Evolutionary conservation across 2,888 invertebrate genomes (phyloP).

Genomic region (Drosophila subsilvestris): DNA sequence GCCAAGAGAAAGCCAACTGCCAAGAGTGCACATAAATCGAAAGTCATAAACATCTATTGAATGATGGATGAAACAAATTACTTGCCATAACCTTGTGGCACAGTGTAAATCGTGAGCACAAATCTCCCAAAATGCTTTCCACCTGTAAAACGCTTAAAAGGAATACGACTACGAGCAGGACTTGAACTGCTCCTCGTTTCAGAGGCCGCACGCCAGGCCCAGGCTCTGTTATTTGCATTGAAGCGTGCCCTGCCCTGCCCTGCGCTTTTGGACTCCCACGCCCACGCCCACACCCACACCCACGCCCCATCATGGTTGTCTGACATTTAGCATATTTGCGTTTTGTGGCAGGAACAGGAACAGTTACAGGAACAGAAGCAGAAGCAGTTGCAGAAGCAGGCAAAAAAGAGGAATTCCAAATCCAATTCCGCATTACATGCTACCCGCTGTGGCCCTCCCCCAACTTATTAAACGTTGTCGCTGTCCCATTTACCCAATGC

Average conservation of each 20-base stretch:
- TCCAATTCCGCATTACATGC: conserved; percentile 77
- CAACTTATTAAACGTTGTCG: conserved; percentile 79
- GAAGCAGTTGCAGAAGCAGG: conserved; percentile 15
- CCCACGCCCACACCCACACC: no score
- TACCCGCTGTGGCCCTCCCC: conserved; percentile 49
- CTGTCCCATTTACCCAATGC: conserved; percentile 75
- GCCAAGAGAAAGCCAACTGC: no score
- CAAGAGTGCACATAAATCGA: no score
- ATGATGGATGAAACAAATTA: no score
- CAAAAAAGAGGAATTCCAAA: conserved; percentile 49
- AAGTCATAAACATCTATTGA: no score
- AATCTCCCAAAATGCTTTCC: conserved; percentile 46
- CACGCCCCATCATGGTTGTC: conserved; percentile 23
- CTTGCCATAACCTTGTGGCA: neutral
- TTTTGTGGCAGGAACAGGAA: conserved; percentile 62
- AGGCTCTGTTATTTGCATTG: conserved; percentile 61
- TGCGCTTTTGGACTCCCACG: conserved; percentile 52
- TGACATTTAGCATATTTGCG: conserved; percentile 80
- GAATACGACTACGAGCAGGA: conserved; percentile 10
- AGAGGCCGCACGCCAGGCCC: conserved; percentile 67
- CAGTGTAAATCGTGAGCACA: conserved; percentile 31
- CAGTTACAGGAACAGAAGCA: neutral
- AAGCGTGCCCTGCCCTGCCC: conserved; percentile 59
- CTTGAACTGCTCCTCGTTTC: conserved; percentile 32
- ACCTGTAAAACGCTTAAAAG: conserved; percentile 55